Evolutionary conservation across 2,888 invertebrate species (phyloP).

Genomic region (Caradrina clavipalpis): DNA sequence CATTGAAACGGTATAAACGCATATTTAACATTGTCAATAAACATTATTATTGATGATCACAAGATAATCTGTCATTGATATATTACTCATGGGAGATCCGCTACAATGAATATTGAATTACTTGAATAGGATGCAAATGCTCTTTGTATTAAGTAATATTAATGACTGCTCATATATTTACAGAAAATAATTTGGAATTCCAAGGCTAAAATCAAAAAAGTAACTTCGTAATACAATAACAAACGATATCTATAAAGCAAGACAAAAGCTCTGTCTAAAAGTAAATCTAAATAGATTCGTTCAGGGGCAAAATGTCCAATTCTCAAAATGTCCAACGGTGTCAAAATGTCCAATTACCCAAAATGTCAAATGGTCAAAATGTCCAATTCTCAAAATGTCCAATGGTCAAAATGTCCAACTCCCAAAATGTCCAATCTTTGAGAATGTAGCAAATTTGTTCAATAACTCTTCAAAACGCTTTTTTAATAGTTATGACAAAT

Average conservation of each 20-base stretch:
- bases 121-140: constrained; percentile 36
- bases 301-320: too few species aligned
- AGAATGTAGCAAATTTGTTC: too few species aligned
- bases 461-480: too few species aligned
- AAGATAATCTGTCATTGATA: constrained; percentile 60
- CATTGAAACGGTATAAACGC: constrained; percentile 48
- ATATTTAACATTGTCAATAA: constrained; percentile 59
- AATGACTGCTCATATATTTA: constrained; percentile 23
- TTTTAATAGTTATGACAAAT: too few species aligned
- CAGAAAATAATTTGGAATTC: constrained; percentile 2
- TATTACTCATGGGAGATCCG: constrained; percentile 49
- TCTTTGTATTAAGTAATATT: constrained; percentile 43
- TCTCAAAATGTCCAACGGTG: too few species aligned
- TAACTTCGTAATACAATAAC: not conserved
- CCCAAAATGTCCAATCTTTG: too few species aligned
- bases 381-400: too few species aligned
- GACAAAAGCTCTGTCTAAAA: constrained; percentile 23
- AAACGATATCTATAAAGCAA: constrained; percentile 9
- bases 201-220: not conserved
- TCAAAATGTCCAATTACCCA: too few species aligned
- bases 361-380: too few species aligned
- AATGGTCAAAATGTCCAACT: too few species aligned
- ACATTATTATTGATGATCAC: constrained; percentile 54
- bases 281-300: constrained; percentile 40
- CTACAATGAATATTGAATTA: constrained; percentile 58